Conservation (phyloP, 2,888 invertebrate genomes). For the Drosophila monieri region DNA sequence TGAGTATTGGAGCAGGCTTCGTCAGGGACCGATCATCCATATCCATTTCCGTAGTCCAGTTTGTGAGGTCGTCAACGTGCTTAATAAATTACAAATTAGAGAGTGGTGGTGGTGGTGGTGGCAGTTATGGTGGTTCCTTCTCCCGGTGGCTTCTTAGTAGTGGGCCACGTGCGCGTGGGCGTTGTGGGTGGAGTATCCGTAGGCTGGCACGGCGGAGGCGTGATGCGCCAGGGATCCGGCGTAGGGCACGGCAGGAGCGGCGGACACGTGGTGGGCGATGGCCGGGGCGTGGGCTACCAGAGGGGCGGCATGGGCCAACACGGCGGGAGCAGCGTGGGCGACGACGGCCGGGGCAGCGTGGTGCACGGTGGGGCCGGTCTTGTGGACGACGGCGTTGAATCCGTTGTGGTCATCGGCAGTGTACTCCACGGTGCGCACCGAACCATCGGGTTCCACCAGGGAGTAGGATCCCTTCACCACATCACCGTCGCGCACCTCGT, state of each 20-base stretch:
- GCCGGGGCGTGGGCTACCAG: slow-evolving; percentile 65
- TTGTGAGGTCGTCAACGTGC: slow-evolving; percentile 62
- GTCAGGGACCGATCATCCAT: slow-evolving; percentile 39
- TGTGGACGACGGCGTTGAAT: slow-evolving; percentile 84
- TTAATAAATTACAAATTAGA: slow-evolving; percentile 69
- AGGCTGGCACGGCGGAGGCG: slow-evolving; percentile 74
- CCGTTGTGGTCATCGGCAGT: slow-evolving; percentile 84
- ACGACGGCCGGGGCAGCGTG: slow-evolving; percentile 73
- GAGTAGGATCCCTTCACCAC: slow-evolving; percentile 84
- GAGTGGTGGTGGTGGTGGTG: slow-evolving; percentile 32
- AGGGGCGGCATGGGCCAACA: slow-evolving; percentile 62
- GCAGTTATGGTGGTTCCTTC: slow-evolving; percentile 14
- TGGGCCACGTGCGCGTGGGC: slow-evolving; percentile 80
- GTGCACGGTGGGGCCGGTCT: slow-evolving; percentile 83
- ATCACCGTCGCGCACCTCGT: slow-evolving; percentile 84
- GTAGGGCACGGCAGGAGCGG: slow-evolving; percentile 79
- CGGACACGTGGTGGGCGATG: slow-evolving; percentile 79
- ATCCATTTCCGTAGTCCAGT: slow-evolving; percentile 12
- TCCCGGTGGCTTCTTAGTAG: slow-evolving; percentile 70
- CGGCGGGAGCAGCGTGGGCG: slow-evolving; percentile 64
- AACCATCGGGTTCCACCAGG: slow-evolving; percentile 84
- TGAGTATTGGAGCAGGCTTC: slow-evolving; percentile 73
- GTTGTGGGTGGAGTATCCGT: slow-evolving; percentile 80
- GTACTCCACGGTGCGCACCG: slow-evolving; percentile 84
- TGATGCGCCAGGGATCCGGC: slow-evolving; percentile 79